A percentile compares a stretch with the other conserved stretches of the same genome.
Evolutionary conservation across 2,888 invertebrate species (phyloP).

Genomic region (Agrotis puta): DNA sequence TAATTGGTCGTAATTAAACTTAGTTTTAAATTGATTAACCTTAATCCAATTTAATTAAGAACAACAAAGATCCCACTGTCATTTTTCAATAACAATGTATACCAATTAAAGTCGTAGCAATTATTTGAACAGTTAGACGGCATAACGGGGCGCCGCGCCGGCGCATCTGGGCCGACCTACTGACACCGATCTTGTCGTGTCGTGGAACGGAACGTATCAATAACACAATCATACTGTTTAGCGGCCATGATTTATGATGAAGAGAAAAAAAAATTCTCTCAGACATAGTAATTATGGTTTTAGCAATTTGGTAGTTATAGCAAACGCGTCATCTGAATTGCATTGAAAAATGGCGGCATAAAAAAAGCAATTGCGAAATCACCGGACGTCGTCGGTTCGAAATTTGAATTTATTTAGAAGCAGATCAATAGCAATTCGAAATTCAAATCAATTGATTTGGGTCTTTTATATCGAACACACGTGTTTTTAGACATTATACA

Average conservation of each 20-base stretch:
- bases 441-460: conserved; percentile 64
- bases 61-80: conserved; percentile 70
- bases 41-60: conserved; percentile 45
- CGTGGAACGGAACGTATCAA: conserved; percentile 76
- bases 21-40: conserved; percentile 7
- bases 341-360: not conserved
- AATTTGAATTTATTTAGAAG: conserved; percentile 34
- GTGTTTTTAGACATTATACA: conserved; percentile 28
- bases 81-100: conserved; percentile 77
- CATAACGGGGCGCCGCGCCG: conserved; percentile 83
- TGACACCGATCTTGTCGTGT: conserved; percentile 83
- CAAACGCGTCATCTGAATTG: conserved; percentile 4
- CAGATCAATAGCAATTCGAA: conserved; percentile 66
- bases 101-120: conserved; percentile 80
- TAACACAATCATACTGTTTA: conserved; percentile 68
- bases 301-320: conserved; percentile 20
- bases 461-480: conserved; percentile 26
- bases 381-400: conserved; percentile 21
- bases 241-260: conserved; percentile 46
- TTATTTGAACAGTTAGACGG: conserved; percentile 86
- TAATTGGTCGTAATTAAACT: conserved; percentile 14
- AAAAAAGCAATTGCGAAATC: conserved; percentile 1
- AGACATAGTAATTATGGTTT: conserved; percentile 26
- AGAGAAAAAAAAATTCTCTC: conserved; percentile 37
- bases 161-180: conserved; percentile 86